phyloP scores from a whole-genome alignment of 2,113 vertebrate genomes.

The Dermatemys mawii region DNA sequence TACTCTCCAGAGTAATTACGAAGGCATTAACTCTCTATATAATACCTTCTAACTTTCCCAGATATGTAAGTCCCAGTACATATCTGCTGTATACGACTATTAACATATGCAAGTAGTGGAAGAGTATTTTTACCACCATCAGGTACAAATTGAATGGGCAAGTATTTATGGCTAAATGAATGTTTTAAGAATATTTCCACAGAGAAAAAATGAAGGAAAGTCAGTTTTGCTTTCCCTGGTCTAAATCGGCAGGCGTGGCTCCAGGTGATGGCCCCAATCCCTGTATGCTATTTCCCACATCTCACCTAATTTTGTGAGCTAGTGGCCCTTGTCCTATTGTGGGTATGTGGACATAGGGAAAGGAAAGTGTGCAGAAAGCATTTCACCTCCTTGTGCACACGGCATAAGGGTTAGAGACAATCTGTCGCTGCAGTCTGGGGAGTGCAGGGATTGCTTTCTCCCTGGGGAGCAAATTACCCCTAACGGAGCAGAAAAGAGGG shows the following conservation, averaged over 20 bases:
- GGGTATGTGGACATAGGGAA: rapidly evolving
- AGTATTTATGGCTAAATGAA: background rate
- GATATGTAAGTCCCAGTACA: background rate
- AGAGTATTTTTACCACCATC: background rate
- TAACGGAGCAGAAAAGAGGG: background rate
- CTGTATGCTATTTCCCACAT: rapidly evolving
- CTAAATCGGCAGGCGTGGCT: background rate
- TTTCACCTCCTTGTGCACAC: background rate
- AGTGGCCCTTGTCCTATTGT: background rate
- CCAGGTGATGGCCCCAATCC: background rate
- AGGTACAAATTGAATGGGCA: background rate
- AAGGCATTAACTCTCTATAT: background rate
- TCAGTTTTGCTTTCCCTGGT: background rate
- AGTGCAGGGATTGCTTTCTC: background rate
- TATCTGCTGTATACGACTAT: background rate
- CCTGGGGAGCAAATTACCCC: background rate
- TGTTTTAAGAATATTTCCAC: background rate
- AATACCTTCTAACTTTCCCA: conserved; percentile 26
- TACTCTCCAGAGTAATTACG: conserved; percentile 27
- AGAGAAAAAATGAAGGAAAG: background rate
- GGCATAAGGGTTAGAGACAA: background rate
- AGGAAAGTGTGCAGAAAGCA: background rate
- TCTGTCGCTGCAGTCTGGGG: background rate
- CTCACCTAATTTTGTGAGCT: background rate
- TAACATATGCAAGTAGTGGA: background rate